phyloP scores from a whole-genome alignment of 92 coral and sea anemone species.

The Pocillopora grandis region DNA sequence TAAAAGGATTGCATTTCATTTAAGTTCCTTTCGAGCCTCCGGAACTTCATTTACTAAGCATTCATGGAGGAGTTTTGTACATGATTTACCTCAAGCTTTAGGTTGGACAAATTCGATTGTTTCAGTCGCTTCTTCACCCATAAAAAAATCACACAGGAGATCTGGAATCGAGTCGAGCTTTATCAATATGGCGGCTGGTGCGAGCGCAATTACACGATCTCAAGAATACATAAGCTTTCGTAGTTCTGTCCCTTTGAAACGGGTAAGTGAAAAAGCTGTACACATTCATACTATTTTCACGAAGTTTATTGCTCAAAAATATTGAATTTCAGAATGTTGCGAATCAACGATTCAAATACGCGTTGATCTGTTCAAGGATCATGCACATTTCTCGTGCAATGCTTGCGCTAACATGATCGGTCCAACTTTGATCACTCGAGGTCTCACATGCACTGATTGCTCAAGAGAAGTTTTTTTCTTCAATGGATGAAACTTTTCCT shows the following conservation, averaged over 20 bases:
- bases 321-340: neutral
- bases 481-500: too few species aligned
- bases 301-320: neutral
- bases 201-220: constrained; percentile 77
- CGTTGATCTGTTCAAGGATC: neutral
- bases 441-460: neutral
- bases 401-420: neutral
- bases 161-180: neutral
- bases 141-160: neutral
- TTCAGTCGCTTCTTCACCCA: neutral
- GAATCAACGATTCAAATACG: neutral
- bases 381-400: neutral
- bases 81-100: neutral
- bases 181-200: constrained; percentile 31
- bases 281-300: neutral
- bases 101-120: neutral
- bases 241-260: constrained; percentile 84
- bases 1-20: neutral
- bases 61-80: constrained; percentile 30
- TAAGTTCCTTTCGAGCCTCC: neutral
- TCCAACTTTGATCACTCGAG: neutral
- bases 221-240: constrained; percentile 95
- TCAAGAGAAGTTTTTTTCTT: neutral
- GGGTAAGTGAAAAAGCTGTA: constrained; percentile 55
- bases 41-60: neutral